Evolutionary conservation across 2,113 vertebrate species (phyloP).

Genomic region (Oceanites oceanicus): DNA sequence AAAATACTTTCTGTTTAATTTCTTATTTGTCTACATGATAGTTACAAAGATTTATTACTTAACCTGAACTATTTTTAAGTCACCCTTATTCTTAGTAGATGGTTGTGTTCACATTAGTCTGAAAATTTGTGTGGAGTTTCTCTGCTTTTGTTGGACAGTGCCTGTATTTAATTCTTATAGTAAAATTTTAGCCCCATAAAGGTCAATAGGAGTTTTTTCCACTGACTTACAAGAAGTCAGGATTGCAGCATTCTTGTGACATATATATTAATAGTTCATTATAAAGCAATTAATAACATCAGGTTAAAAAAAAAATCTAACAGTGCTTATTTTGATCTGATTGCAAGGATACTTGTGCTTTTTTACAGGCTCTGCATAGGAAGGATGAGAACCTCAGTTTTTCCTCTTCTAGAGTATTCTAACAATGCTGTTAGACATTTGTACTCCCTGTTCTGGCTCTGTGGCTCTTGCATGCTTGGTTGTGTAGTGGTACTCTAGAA

Average conservation of each 20-base stretch:
- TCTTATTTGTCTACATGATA: not conserved
- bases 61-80: not conserved
- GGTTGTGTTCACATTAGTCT: not conserved
- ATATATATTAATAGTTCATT: not conserved
- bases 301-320: not conserved
- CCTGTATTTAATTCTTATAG: not conserved
- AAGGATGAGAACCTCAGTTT: not conserved
- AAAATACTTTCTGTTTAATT: not conserved
- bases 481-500: not conserved
- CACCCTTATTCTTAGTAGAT: not conserved
- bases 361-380: not conserved
- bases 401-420: not conserved
- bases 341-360: not conserved
- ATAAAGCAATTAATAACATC: not conserved
- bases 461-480: not conserved
- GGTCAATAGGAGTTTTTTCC: not conserved
- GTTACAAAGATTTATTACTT: not conserved
- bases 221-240: not conserved
- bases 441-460: not conserved
- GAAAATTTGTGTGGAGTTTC: not conserved
- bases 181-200: not conserved
- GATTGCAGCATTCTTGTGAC: not conserved
- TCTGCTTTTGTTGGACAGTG: not conserved
- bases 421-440: not conserved
- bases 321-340: not conserved